Base-by-base conservation (phyloP, 2,888 invertebrate genomes). In the Odontocolon sp. region DNA sequence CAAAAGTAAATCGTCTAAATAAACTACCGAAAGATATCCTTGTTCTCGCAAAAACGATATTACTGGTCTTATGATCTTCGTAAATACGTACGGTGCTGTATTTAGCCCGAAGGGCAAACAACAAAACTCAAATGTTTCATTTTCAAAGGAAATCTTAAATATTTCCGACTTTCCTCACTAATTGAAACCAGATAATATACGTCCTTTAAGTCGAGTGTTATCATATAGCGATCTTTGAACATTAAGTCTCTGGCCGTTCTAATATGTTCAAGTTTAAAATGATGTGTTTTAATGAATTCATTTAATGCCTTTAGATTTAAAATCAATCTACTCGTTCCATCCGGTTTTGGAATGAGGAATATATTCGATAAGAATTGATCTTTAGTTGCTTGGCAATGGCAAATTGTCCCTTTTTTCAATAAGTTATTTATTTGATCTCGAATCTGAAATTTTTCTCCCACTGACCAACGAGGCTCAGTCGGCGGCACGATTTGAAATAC, bases 201-300 rank as follows among this genome's bases (percentile, higher is more conserved):
- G 23, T 72, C 72, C 16, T 77, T 42, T 5, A 77, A 3, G 50
- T 77, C 57, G 16, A 69, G 40, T 16, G 52, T 61, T 3, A 36
- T 26, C 69, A 61, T 69, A 21, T 50, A 61, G 4, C 59, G 52
- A 11, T 28, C 5, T 0, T 23, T 16, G n/a, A 26, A 23, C 5
- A 69, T 3, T n/a, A 59, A 36, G 11, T 50, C 47, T 3, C 36
- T 28, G 3, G 80, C 82, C 6, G 80, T 80, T 66, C 79, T 72
- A 26, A 75, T 67, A 52, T 83, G 82, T 40, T 84, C 83, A 16
- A 84, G 67, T 71, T 85, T 82, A 36, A 86, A 85, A 75, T 83
- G 84, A 16, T 70, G 50, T 3, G 80, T 68, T 14, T 26, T 9
- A n/a, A 85, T 68, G 52, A 76, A 83, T 36, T 79, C 71, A 59